phyloP scores from a whole-genome alignment of 2,888 invertebrate genomes.

The Netelia melanura region DNA sequence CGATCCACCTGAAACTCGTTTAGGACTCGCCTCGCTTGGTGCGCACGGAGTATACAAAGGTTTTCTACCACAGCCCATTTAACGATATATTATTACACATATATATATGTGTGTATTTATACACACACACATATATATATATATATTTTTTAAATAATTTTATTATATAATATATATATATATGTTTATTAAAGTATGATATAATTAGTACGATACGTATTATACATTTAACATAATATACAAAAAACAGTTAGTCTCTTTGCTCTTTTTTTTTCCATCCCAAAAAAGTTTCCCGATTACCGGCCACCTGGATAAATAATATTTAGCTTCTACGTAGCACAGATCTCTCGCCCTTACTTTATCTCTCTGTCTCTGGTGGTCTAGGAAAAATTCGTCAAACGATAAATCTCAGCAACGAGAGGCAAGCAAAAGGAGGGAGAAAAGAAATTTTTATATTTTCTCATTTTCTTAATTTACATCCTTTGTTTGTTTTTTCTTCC shows the following conservation, averaged over 20 bases:
- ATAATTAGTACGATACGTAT: slow-evolving; percentile 68
- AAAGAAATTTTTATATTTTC: not conserved
- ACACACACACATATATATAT: slow-evolving; percentile 7
- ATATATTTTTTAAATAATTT: slow-evolving; percentile 19
- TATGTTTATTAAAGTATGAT: slow-evolving; percentile 59
- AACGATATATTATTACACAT: slow-evolving; percentile 79
- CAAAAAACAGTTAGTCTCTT: slow-evolving; percentile 72
- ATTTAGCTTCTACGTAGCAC: slow-evolving; percentile 49
- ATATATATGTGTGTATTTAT: slow-evolving; percentile 39
- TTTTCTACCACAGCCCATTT: slow-evolving; percentile 84
- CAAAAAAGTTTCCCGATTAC: slow-evolving; percentile 28
- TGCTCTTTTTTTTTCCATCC: slow-evolving; percentile 53
- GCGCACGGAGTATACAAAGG: slow-evolving; percentile 79
- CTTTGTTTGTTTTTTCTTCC: not conserved
- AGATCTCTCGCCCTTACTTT: not conserved
- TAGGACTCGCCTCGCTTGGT: slow-evolving; percentile 60
- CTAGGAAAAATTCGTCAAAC: not conserved
- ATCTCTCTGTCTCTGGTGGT: not conserved
- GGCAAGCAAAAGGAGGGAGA: not conserved
- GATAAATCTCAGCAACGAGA: not conserved
- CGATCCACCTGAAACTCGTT: slow-evolving; percentile 46
- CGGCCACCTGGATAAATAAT: slow-evolving; percentile 29
- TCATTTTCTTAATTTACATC: not conserved
- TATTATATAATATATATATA: slow-evolving; percentile 24
- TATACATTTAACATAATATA: slow-evolving; percentile 72